Evolutionary conservation across 2,888 invertebrate genomes (phyloP), one percentile per base, ranked within the genome.

Genomic region (Drosophila meridiana): DNA sequence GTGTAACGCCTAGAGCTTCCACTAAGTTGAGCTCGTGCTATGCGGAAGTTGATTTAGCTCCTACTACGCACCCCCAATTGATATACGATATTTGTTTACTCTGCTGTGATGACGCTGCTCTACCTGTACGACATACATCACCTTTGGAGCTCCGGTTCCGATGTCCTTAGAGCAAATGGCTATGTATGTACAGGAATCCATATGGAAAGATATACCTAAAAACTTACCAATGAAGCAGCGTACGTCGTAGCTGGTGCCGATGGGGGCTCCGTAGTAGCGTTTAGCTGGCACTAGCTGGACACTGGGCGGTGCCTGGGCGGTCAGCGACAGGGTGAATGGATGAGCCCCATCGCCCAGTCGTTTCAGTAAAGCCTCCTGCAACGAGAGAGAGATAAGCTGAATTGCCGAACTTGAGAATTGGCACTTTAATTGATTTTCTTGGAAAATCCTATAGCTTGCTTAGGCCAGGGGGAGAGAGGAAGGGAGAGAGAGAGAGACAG

Each of bases 251-350:
- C 97, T 97, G 57, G 97, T 98, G 11, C 98, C 98, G 59, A 98
- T 97, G 0, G 98, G 98, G 1, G 97, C 97, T 0, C 98, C 98
- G 78, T 96, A 96, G 93, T 98, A 98, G 91, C 97, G 97, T 93
- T 98, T 97, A 3, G 98, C 98, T 0, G 98, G 98, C 28, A 97
- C 97, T 80, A 98, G 94, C 91, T 97, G 97, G 50, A 98, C 97
- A 89, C 97, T 97, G 28, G 98, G 98, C n/a, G 98, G 98, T 59
- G 97, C 97, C 79, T 97, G 94, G 42, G 96, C 96, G 2, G 97
- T 96, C 80, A 98, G 94, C 91, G 96, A 96, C 94, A 98, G 94
- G 70, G 96, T 96, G 91, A 97, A 97, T 0, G 97, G 96, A 92
- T 96, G 96, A 0, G 97, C 96, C 84, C 97, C 96, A 30, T 96